Evolutionary conservation across 1,140 invertebrate genomes (phyloP).

Genomic region (Anadara kagoshimensis): DNA sequence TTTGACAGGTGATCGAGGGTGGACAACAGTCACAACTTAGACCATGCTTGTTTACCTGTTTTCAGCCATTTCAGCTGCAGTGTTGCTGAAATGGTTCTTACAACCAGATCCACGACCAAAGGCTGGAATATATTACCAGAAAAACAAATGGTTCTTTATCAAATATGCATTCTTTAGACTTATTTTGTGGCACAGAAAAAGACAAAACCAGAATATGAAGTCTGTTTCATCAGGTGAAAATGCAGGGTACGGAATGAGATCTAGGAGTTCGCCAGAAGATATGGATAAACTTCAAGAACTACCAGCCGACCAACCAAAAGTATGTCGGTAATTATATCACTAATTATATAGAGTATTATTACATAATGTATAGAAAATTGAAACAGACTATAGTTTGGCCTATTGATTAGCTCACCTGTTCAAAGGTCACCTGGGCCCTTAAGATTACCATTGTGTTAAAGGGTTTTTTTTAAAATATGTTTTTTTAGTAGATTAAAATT

Average conservation of each 20-base stretch:
- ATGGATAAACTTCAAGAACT: slow-evolving; percentile 80
- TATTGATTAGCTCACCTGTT: too few species aligned
- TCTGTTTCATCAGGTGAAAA: slow-evolving; percentile 40
- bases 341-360: too few species aligned
- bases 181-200: slow-evolving; percentile 77
- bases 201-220: slow-evolving; percentile 61
- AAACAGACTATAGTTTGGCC: background rate
- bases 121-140: slow-evolving; percentile 78
- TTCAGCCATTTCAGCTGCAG: slow-evolving; percentile 10
- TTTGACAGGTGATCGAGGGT: too few species aligned
- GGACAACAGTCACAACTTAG: background rate
- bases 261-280: slow-evolving; percentile 71
- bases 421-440: too few species aligned
- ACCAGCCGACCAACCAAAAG: slow-evolving; percentile 75
- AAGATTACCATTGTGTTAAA: too few species aligned
- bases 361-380: background rate
- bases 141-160: slow-evolving; percentile 79
- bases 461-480: too few species aligned
- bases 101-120: slow-evolving; percentile 73
- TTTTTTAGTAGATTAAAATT: too few species aligned
- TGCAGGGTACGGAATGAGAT: slow-evolving; percentile 75
- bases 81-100: slow-evolving; percentile 21
- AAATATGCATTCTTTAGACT: slow-evolving; percentile 78
- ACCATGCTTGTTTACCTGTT: slow-evolving; percentile 36
- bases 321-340: too few species aligned